Conservation (phyloP, 2,113 vertebrate genomes). For the Anser cygnoides region DNA sequence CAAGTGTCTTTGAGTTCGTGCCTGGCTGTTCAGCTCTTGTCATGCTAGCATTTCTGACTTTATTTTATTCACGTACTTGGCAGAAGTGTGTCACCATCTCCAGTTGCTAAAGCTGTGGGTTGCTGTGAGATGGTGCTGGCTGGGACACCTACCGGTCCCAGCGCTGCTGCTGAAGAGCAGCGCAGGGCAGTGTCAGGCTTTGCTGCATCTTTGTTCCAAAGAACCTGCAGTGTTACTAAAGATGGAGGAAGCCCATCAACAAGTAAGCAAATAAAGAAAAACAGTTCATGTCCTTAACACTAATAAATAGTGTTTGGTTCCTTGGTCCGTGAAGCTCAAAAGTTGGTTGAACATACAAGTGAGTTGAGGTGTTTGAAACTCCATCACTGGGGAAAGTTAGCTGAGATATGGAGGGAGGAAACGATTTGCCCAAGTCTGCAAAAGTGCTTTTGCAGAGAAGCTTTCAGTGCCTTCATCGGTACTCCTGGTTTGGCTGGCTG, state of each 20-base stretch:
- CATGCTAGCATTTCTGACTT: neutral
- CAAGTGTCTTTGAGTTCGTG: neutral
- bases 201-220: neutral
- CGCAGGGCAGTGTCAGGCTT: neutral
- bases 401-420: neutral
- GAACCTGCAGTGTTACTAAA: neutral
- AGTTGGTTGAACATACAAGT: neutral
- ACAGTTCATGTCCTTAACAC: neutral
- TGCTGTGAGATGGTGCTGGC: neutral
- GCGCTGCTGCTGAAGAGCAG: neutral
- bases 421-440: neutral
- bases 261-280: neutral
- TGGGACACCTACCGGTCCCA: neutral
- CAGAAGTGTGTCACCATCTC: neutral
- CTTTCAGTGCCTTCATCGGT: neutral
- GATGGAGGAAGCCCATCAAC: neutral
- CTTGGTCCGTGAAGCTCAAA: neutral
- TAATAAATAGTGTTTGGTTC: neutral
- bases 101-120: neutral
- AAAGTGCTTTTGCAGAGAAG: neutral
- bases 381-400: neutral
- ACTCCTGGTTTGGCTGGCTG: neutral
- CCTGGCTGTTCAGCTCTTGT: neutral
- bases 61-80: neutral
- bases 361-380: neutral